phyloP scores from a whole-genome alignment of 1,140 invertebrate genomes.

The Mercenaria mercenaria region DNA sequence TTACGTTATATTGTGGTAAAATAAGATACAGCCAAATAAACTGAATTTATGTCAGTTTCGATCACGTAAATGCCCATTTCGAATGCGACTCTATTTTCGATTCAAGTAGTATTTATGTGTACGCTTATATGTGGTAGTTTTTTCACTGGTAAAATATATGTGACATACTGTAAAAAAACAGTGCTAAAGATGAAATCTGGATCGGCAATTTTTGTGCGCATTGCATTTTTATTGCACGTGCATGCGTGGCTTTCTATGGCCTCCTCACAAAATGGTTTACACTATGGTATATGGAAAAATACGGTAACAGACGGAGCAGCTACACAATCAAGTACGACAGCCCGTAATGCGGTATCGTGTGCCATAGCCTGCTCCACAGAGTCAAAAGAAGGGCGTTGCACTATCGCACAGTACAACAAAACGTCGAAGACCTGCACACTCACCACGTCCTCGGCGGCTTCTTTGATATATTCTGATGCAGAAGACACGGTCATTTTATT shows the following conservation, averaged over 20 bases:
- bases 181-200: no score
- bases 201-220: not conserved
- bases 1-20: no score
- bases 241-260: no score
- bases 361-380: not conserved
- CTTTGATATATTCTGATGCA: not conserved
- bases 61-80: no score
- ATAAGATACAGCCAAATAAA: no score
- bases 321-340: not conserved
- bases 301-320: not conserved
- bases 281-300: not conserved
- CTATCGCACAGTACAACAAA: not conserved
- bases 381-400: not conserved
- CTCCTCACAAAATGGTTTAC: not conserved
- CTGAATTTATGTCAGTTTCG: no score
- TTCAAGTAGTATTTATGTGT: no score
- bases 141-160: no score
- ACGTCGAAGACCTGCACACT: not conserved
- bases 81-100: no score
- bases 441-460: not conserved
- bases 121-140: no score
- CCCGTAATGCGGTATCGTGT: not conserved
- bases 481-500: not conserved
- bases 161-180: no score
- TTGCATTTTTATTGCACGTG: not conserved